Conservation (phyloP, 2,797 vertebrate genomes). For the Phoebastria nigripes region DNA sequence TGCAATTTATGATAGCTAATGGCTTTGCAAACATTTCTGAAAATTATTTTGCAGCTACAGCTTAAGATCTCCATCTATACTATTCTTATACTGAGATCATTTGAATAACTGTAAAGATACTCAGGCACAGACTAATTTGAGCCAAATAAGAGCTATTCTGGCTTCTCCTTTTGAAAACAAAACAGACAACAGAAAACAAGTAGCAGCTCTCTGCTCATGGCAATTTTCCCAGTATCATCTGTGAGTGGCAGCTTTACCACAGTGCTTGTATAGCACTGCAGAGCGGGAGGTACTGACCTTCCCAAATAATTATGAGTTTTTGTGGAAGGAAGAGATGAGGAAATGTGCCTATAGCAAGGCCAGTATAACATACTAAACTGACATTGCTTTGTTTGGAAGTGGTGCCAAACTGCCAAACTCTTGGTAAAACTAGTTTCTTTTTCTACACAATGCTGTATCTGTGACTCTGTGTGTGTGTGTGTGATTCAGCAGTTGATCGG, state of each 20-base stretch:
- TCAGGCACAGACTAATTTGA: constrained; percentile 6
- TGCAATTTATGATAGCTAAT: background rate
- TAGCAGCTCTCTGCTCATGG: constrained; percentile 52
- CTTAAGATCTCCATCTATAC: background rate
- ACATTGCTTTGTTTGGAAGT: background rate
- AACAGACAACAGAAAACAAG: background rate
- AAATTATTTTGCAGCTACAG: background rate
- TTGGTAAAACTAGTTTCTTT: background rate
- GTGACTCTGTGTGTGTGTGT: background rate
- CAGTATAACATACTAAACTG: background rate
- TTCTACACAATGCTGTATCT: background rate
- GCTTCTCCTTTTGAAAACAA: constrained; percentile 34
- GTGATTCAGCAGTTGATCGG: background rate
- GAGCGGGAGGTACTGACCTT: constrained; percentile 57
- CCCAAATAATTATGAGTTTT: constrained; percentile 18
- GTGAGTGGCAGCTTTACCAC: constrained; percentile 42
- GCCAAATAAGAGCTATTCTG: constrained; percentile 37
- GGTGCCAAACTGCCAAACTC: background rate
- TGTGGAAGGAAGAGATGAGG: background rate
- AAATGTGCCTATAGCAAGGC: background rate
- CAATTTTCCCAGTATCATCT: constrained; percentile 60
- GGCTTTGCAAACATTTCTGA: background rate
- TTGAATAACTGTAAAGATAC: background rate
- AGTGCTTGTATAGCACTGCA: background rate
- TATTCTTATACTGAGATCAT: background rate